Evolutionary conservation across 2,888 invertebrate genomes (phyloP), one percentile per base, ranked within the genome.

Genomic region (Vanessa cardui): DNA sequence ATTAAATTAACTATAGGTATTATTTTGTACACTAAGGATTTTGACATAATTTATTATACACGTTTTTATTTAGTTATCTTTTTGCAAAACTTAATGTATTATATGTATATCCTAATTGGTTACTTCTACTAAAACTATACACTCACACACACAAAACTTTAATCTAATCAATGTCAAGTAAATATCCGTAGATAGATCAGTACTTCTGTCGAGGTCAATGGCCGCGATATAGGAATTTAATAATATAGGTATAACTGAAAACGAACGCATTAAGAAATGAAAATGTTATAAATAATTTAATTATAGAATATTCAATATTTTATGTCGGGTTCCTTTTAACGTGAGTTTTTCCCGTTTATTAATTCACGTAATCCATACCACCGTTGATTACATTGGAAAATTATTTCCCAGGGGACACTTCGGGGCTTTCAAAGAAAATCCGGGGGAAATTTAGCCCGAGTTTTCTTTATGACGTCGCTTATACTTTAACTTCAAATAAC

Each of bases 351-450:
- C 60, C 60, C 71, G 61, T 66, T 72, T 69, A 71, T 69, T 70
- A 73, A 71, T 73, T 69, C 66, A 62, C 61, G 64, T 68, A 72
- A 71, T 66, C 72, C 69, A 71, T 71, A 45, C 62, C 49, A 62
- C 56, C 64, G 67, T 69, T 62, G 66, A 74, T 71, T 72, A 70
- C 70, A 70, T 66, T 68, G 75, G 70, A 70, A 75, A 70, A 70
- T 64, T 69, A 73, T 73, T 74, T 72, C 74, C 71, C 74, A 16
- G 20, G 71, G 56, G 75, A 66, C 64, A 72, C 71, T 71, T 69
- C 62, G 68, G 62, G 66, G 62, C 71, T 73, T 71, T 56, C 18
- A 9, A 39, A 26, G 70, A 72, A 73, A 63, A 69, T 68, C 73
- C 66, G 49, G 65, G 64, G 72, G 65, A 73, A 73, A 70, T 70